phyloP scores from a whole-genome alignment of 1,140 invertebrate species.

The Sycophaga agraensis region DNA sequence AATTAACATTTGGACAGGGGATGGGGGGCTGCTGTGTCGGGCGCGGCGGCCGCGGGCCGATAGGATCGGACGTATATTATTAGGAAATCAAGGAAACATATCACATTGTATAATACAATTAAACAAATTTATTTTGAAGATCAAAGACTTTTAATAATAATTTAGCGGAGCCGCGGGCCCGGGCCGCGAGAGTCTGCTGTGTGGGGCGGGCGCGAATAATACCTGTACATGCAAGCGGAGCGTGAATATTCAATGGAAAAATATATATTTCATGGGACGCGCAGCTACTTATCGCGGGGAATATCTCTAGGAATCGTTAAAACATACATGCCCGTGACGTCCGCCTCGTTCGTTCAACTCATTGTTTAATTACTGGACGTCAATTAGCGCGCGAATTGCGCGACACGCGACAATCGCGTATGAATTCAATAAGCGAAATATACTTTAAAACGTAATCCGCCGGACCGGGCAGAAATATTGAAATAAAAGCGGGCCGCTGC shows the following conservation, averaged over 20 bases:
- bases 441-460: slow-evolving; percentile 21
- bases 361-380: slow-evolving; percentile 28
- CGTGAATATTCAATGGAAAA: not conserved
- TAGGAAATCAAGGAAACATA: too few relatives aligned
- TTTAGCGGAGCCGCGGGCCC: too few relatives aligned
- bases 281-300: not conserved
- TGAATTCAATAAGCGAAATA: slow-evolving; percentile 23
- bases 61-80: too few relatives aligned
- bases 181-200: too few relatives aligned
- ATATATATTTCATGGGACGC: not conserved
- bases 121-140: too few relatives aligned
- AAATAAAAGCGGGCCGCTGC: not conserved
- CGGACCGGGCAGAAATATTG: slow-evolving; percentile 14
- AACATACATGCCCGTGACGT: slow-evolving; percentile 16
- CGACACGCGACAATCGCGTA: slow-evolving; percentile 20
- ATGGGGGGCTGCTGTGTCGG: too few relatives aligned
- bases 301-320: slow-evolving; percentile 21
- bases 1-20: too few relatives aligned
- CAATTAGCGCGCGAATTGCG: slow-evolving; percentile 17
- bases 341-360: slow-evolving; percentile 13
- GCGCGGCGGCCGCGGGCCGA: too few relatives aligned
- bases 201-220: too few relatives aligned
- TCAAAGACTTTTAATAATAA: too few relatives aligned
- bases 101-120: too few relatives aligned
- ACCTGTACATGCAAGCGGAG: too few relatives aligned